phyloP scores from a whole-genome alignment of 2,113 vertebrate genomes.

The Dasyornis broadbenti region DNA sequence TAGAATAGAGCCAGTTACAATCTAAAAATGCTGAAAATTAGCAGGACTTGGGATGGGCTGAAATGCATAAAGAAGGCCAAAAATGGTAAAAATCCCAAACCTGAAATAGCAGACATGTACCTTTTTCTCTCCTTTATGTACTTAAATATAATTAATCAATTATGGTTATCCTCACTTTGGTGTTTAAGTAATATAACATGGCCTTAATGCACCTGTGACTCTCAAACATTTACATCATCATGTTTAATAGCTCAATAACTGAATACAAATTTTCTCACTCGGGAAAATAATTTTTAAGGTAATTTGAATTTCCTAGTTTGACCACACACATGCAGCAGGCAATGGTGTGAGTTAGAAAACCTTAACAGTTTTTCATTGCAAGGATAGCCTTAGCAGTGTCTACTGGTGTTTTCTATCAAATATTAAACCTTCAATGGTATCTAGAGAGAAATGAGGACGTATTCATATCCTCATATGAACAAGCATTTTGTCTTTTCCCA shows the following conservation, averaged over 20 bases:
- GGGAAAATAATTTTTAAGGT: neutral
- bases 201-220: neutral
- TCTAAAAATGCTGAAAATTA: neutral
- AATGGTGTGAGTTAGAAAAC: neutral
- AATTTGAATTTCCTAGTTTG: neutral
- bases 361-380: neutral
- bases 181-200: neutral
- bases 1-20: neutral
- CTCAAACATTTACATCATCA: neutral
- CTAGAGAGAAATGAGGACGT: neutral
- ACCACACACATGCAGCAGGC: neutral
- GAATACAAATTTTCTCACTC: neutral
- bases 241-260: neutral
- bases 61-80: neutral
- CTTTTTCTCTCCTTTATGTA: neutral
- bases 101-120: neutral
- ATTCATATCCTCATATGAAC: neutral
- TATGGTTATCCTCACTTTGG: neutral
- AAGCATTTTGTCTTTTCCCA: neutral
- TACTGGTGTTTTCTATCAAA: neutral
- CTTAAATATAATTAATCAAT: neutral
- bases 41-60: neutral
- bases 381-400: neutral
- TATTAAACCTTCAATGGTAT: neutral
- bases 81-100: neutral